A percentile compares a stretch with the other conserved stretches of the same genome.
These are phyloP conservation scores for Caenorhabditis drosophilae DNA, from an alignment of 2,888 invertebrate species.

Conservation along the genomic window DNA sequence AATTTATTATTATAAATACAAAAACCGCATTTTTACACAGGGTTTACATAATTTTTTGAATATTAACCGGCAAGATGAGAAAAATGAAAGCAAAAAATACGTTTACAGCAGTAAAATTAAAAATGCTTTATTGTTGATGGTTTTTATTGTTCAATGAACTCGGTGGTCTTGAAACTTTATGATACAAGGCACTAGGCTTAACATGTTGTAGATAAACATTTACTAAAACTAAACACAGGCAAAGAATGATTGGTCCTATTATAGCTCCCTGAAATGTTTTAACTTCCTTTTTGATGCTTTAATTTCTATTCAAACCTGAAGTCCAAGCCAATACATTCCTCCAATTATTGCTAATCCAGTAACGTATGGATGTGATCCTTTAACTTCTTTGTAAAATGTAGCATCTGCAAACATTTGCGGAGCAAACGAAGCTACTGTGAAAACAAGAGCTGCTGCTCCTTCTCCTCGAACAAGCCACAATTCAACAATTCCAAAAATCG, in stretches of 20 bases:
- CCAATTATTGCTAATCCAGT: conserved; percentile 96
- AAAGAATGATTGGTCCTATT: conserved; percentile 90
- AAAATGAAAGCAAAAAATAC: too few species aligned
- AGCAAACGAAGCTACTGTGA: conserved; percentile 81
- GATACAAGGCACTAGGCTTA: conserved; percentile 31
- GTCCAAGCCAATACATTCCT: conserved; percentile 94
- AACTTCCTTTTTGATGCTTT: not conserved
- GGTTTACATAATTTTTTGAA: too few species aligned
- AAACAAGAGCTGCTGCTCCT: conserved; percentile 74
- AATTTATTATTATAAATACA: too few species aligned
- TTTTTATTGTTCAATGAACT: too few species aligned
- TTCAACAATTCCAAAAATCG: conserved; percentile 90
- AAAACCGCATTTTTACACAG: too few species aligned
- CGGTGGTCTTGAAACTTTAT: too few species aligned
- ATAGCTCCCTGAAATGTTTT: conserved; percentile 82
- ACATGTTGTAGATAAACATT: conserved; percentile 72
- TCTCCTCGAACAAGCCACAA: conserved; percentile 80
- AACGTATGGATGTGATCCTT: conserved; percentile 92
- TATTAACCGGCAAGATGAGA: too few species aligned
- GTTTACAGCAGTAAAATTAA: too few species aligned
- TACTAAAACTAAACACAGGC: conserved; percentile 89
- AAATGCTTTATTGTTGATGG: too few species aligned
- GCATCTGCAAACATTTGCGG: conserved; percentile 91
- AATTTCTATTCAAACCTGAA: conserved; percentile 71
- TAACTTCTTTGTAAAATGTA: conserved; percentile 94